Percentiles rank a stretch among this genome's conserved stretches.
These are phyloP conservation scores for Pelusios castaneus DNA, from an alignment of 2,113 vertebrate species.

Conservation along the genomic window DNA sequence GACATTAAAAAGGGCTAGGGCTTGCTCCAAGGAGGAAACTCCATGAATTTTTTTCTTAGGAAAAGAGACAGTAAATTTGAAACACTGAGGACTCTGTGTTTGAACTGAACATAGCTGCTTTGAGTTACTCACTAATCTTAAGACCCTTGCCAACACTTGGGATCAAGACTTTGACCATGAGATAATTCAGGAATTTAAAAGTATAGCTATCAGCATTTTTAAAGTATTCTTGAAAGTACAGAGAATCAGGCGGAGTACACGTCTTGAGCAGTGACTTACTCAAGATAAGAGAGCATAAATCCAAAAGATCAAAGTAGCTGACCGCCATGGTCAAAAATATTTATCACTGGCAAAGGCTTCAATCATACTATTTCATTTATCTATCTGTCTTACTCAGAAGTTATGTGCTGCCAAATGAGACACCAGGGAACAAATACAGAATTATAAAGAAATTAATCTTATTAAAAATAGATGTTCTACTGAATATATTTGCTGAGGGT, in stretches of 20 bases:
- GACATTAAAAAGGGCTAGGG: neutral
- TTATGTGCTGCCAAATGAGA: neutral
- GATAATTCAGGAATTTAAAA: neutral
- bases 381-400: neutral
- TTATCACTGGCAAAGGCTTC: neutral
- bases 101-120: neutral
- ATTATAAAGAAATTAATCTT: accelerated
- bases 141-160: neutral
- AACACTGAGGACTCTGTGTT: neutral
- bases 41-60: neutral
- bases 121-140: neutral
- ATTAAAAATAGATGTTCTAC: neutral
- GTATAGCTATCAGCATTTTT: conserved; percentile 9
- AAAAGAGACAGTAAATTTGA: neutral
- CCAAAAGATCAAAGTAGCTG: conserved; percentile 1
- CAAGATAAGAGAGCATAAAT: conserved; percentile 32
- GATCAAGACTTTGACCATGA: neutral
- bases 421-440: neutral
- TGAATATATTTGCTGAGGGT: neutral
- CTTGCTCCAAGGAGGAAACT: neutral
- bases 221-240: neutral
- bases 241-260: neutral
- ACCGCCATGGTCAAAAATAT: neutral
- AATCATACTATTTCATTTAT: neutral
- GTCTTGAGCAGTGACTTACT: neutral